A percentile compares a stretch with the other conserved stretches of the same genome.
These are phyloP conservation scores for Hypomecis punctinalis DNA, from an alignment of 2,888 invertebrate genomes.

Conservation along the genomic window DNA sequence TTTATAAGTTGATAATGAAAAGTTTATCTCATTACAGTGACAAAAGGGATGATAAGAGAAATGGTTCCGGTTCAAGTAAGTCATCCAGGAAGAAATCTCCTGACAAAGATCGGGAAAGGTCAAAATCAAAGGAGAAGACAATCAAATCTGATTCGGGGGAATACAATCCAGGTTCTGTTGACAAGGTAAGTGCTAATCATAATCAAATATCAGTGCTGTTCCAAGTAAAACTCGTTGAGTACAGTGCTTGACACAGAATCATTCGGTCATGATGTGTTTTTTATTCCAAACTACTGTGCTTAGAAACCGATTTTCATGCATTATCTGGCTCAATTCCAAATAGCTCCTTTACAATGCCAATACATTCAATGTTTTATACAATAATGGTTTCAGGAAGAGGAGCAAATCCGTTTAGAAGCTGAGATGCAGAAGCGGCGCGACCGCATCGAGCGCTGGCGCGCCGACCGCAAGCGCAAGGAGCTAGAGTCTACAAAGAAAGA, in stretches of 20 bases:
- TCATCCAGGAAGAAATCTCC: conserved; percentile 83
- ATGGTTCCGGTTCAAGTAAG: conserved; percentile 82
- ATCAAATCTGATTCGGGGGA: conserved; percentile 85
- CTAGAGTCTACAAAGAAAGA: conserved; percentile 92
- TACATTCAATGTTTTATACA: too few species aligned
- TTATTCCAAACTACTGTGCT: too few species aligned
- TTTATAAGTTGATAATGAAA: too few species aligned
- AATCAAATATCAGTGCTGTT: not conserved
- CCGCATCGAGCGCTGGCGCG: conserved; percentile 97
- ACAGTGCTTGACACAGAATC: too few species aligned
- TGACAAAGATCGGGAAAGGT: conserved; percentile 76
- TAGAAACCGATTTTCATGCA: too few species aligned
- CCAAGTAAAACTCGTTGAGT: too few species aligned
- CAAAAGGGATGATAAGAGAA: conserved; percentile 88
- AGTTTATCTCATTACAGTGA: conserved; percentile 57
- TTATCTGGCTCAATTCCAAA: too few species aligned
- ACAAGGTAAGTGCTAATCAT: conserved; percentile 84
- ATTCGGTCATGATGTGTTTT: too few species aligned
- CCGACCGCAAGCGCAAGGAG: conserved; percentile 95
- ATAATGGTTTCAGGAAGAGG: conserved; percentile 88
- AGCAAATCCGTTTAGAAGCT: conserved; percentile 94
- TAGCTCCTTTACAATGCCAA: too few species aligned
- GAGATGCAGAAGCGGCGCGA: conserved; percentile 99
- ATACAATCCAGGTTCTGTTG: conserved; percentile 90
- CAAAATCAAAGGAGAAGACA: conserved; percentile 85